These are phyloP conservation scores for Loriculus beryllinus DNA, from an alignment of 2,797 vertebrate genomes.

Conservation along the genomic window DNA sequence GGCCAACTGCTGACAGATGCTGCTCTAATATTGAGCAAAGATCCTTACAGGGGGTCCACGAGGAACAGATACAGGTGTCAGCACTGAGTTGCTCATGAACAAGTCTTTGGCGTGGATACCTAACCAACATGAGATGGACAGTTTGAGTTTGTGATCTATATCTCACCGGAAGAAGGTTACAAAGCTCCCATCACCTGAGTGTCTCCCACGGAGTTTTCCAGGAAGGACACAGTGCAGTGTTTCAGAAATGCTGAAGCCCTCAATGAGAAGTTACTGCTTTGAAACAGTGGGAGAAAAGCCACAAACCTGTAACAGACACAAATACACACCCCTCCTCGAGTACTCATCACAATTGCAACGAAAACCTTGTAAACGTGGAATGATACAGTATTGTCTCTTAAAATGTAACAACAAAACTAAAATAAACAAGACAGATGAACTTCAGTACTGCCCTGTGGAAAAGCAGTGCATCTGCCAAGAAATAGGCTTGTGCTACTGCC, in stretches of 20 bases:
- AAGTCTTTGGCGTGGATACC: not conserved
- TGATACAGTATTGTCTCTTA: not conserved
- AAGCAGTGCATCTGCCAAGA: not conserved
- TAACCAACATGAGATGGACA: not conserved
- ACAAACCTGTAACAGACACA: not conserved
- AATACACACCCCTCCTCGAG: not conserved
- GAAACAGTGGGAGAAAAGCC: not conserved
- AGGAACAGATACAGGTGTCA: not conserved
- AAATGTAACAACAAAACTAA: not conserved
- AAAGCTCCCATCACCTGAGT: fast-evolving
- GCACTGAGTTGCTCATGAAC: not conserved
- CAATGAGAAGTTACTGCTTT: not conserved
- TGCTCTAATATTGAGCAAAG: not conserved
- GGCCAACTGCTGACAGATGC: not conserved
- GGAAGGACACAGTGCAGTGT: not conserved
- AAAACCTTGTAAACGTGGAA: not conserved
- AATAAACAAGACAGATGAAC: not conserved
- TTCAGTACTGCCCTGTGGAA: not conserved
- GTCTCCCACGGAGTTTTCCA: not conserved
- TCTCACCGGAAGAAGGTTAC: not conserved
- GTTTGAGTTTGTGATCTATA: not conserved
- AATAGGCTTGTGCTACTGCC: not conserved
- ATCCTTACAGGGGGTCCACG: not conserved
- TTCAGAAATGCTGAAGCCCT: not conserved
- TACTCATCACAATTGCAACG: not conserved